Conservation (phyloP, 2,113 vertebrate species). For the Theristicus caerulescens region DNA sequence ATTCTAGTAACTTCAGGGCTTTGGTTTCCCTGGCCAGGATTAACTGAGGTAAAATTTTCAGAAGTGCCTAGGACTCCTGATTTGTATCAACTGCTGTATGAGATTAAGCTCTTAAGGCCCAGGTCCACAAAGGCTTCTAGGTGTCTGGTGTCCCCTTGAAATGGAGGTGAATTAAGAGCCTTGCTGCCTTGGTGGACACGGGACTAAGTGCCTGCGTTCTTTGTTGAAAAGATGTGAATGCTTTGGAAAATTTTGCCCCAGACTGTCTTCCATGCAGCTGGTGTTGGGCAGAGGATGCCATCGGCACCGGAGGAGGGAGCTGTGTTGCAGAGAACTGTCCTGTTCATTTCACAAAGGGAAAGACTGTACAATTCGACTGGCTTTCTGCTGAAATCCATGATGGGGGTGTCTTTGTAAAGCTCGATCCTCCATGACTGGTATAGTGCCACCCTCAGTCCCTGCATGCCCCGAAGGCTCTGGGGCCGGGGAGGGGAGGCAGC, state of each 20-base stretch:
- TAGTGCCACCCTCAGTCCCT: accelerated
- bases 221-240: not conserved
- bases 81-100: not conserved
- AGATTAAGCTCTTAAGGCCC: not conserved
- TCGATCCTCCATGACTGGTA: accelerated
- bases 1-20: conserved; percentile 22
- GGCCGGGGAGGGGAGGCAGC: accelerated
- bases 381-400: not conserved
- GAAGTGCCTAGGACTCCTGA: conserved; percentile 22
- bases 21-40: conserved; percentile 18
- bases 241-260: conserved; percentile 52
- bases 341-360: not conserved
- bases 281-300: not conserved
- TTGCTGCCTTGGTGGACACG: not conserved
- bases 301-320: accelerated
- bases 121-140: not conserved
- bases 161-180: not conserved
- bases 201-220: not conserved
- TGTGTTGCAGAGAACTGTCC: not conserved
- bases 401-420: not conserved
- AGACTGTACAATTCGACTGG: not conserved
- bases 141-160: not conserved
- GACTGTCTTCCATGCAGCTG: not conserved
- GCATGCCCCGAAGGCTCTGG: accelerated
- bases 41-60: conserved; percentile 47